Conservation (phyloP, 2,888 invertebrate species). For the Salticus scenicus region DNA sequence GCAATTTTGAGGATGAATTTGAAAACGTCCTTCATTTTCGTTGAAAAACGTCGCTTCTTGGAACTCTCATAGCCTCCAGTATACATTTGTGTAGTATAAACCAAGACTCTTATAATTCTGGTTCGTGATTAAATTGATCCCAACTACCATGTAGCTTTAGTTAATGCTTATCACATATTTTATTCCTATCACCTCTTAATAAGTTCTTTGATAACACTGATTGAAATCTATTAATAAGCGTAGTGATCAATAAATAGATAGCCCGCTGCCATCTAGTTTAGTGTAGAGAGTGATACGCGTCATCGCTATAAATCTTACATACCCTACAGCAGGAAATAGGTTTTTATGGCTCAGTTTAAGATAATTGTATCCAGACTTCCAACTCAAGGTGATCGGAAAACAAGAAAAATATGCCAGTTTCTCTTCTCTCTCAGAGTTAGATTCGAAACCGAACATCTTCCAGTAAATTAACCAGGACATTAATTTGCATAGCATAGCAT, state of each 20-base stretch:
- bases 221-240: constrained; percentile 10
- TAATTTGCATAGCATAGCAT: no score
- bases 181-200: constrained; percentile 14
- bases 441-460: background rate
- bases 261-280: background rate
- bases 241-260: constrained; percentile 10
- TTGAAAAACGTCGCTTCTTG: no score
- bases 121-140: background rate
- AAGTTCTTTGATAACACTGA: constrained; percentile 7
- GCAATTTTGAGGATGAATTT: no score
- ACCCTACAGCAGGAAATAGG: background rate
- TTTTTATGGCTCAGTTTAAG: constrained; percentile 1
- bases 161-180: background rate
- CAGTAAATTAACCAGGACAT: no score
- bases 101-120: background rate
- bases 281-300: background rate
- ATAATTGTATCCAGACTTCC: background rate
- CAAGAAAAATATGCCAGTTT: background rate
- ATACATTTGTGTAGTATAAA: background rate
- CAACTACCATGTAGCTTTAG: background rate
- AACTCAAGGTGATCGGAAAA: background rate
- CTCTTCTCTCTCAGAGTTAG: no score
- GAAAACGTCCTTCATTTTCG: no score
- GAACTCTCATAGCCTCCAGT: no score
- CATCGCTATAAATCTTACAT: constrained; percentile 5